Percentiles rank a stretch among this genome's conserved stretches.
These are phyloP conservation scores for Danio aesculapii DNA, from an alignment of 2,797 vertebrate genomes.

Conservation along the genomic window DNA sequence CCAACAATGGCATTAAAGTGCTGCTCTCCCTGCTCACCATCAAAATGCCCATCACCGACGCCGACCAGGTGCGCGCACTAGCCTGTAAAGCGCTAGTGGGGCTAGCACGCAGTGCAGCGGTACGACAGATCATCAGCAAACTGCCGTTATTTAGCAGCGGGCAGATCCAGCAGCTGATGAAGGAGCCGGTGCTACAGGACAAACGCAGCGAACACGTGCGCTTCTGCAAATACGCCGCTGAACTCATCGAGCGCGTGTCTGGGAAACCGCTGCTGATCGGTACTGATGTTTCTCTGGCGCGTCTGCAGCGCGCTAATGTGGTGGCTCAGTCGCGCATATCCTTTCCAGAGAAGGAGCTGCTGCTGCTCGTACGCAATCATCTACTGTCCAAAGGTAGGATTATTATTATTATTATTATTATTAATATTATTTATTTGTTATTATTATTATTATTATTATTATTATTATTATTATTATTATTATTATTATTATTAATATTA, in stretches of 20 bases:
- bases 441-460: no score
- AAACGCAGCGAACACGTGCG: conserved; percentile 98
- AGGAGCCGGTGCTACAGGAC: conserved; percentile 97
- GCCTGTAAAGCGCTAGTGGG: conserved; percentile 97
- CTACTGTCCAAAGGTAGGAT: conserved; percentile 90
- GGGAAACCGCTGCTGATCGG: conserved; percentile 95
- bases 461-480: no score
- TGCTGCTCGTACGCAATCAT: conserved; percentile 97
- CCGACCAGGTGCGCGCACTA: conserved; percentile 95
- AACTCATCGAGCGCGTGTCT: conserved; percentile 95
- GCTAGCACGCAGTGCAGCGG: conserved; percentile 90
- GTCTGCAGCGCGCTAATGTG: conserved; percentile 94
- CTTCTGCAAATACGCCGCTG: conserved; percentile 96
- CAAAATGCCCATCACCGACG: conserved; percentile 99
- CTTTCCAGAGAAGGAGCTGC: conserved; percentile 96
- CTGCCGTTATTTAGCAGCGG: conserved; percentile 97
- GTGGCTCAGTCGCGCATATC: conserved; percentile 96
- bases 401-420: no score
- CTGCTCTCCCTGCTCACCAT: conserved; percentile 93
- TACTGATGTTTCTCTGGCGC: conserved; percentile 94
- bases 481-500: no score
- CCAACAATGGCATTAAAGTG: conserved; percentile 99
- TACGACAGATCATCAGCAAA: conserved; percentile 98
- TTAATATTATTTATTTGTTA: no score
- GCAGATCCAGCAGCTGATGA: conserved; percentile 99